Evolutionary conservation across 2,888 invertebrate species (phyloP).

Genomic region (Labia minor): DNA sequence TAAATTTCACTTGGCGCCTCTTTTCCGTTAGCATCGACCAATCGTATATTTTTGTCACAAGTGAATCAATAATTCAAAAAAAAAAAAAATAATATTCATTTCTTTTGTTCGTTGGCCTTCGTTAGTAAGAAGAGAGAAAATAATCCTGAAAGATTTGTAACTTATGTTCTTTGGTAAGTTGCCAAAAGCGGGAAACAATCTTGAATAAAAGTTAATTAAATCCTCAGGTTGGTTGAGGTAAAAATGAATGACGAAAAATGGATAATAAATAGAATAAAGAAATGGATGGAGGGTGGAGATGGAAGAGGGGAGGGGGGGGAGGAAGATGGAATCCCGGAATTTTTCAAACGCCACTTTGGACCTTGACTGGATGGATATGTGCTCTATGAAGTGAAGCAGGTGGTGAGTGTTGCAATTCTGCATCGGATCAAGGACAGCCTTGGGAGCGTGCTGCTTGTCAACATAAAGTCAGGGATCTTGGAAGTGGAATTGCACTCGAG

Average conservation of each 20-base stretch:
- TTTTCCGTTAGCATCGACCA: too few relatives aligned
- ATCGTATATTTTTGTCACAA: too few relatives aligned
- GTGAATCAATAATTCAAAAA: too few relatives aligned
- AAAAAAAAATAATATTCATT: too few relatives aligned
- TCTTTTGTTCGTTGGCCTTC: too few relatives aligned
- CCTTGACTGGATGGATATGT: not conserved
- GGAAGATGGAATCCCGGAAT: not conserved
- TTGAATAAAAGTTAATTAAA: not conserved
- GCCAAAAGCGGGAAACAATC: not conserved
- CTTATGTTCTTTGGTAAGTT: not conserved
- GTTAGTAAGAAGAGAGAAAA: too few relatives aligned
- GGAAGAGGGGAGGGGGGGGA: not conserved
- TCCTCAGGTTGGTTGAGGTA: too few relatives aligned
- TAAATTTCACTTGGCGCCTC: too few relatives aligned
- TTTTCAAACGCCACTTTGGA: not conserved
- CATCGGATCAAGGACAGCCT: slow-evolving; percentile 3
- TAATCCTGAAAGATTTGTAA: slow-evolving; percentile 1
- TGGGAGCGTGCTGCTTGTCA: not conserved
- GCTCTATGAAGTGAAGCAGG: slow-evolving; percentile 13
- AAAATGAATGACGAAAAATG: too few relatives aligned
- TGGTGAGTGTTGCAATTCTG: slow-evolving; percentile 5
- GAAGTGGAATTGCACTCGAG: not conserved
- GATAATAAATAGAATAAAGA: too few relatives aligned
- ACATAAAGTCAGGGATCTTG: not conserved
- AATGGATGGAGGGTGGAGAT: not conserved